Conservation (phyloP, 2,797 vertebrate species). For the Lacerta viridis region DNA sequence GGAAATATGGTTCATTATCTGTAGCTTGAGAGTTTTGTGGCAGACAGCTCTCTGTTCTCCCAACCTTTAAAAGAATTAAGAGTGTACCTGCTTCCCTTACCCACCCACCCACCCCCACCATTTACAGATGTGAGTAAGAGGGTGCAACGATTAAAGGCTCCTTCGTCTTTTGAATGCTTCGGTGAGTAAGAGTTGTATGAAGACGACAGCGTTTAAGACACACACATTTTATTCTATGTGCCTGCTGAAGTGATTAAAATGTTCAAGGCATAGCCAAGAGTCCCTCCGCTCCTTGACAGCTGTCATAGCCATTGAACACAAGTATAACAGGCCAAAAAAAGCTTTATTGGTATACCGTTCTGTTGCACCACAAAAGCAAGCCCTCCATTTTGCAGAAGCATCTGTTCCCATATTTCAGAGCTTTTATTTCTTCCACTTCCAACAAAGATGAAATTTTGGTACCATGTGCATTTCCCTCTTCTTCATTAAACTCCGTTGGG, state of each 20-base stretch:
- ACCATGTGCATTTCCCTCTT: constrained; percentile 55
- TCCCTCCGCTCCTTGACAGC: constrained; percentile 84
- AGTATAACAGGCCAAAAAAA: constrained; percentile 76
- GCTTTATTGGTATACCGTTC: constrained; percentile 79
- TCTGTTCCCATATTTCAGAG: constrained; percentile 76
- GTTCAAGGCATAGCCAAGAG: constrained; percentile 74
- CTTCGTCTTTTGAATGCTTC: constrained; percentile 59
- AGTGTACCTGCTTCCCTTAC: constrained; percentile 38
- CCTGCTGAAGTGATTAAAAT: constrained; percentile 79
- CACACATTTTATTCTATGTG: constrained; percentile 72
- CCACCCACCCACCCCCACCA: constrained; percentile 27
- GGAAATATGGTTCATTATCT: constrained; percentile 70
- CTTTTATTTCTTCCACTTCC: constrained; percentile 61
- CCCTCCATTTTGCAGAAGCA: constrained; percentile 72
- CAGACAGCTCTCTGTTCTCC: constrained; percentile 55
- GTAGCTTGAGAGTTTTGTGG: constrained; percentile 61
- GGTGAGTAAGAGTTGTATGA: constrained; percentile 67
- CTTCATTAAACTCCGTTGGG: constrained; percentile 43
- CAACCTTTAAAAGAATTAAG: constrained; percentile 70
- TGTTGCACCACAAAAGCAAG: constrained; percentile 64
- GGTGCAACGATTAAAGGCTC: constrained; percentile 47
- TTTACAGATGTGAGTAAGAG: constrained; percentile 53
- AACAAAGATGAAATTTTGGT: constrained; percentile 42
- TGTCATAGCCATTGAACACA: constrained; percentile 80
- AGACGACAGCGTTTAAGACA: constrained; percentile 53